Percentiles rank a stretch among this genome's conserved stretches.
Evolutionary conservation across 1,140 invertebrate genomes (phyloP).

Genomic region (Xylocopa sonorina): DNA sequence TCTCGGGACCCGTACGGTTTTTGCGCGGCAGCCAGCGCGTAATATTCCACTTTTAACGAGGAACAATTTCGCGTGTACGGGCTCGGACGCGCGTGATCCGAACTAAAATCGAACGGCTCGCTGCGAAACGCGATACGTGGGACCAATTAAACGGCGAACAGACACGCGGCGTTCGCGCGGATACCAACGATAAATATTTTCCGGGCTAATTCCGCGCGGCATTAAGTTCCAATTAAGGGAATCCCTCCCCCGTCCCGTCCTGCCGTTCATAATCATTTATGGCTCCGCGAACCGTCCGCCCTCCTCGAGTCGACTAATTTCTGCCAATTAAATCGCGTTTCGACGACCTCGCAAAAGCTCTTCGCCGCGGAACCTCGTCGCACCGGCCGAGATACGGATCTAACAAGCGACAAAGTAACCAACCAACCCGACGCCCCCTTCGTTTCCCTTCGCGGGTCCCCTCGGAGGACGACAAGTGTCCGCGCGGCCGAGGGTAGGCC

Average conservation of each 20-base stretch:
- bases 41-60: not conserved
- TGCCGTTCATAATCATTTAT: slow-evolving; percentile 41
- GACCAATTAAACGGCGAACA: slow-evolving; percentile 20
- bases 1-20: not conserved
- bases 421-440: not conserved
- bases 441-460: not conserved
- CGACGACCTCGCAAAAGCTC: not conserved
- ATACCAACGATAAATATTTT: slow-evolving; percentile 29
- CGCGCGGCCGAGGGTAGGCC: not conserved
- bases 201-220: not conserved
- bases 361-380: not conserved
- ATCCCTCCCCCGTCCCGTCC: not conserved
- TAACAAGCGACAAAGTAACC: slow-evolving; percentile 25
- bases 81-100: not conserved
- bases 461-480: slow-evolving; percentile 30
- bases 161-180: not conserved
- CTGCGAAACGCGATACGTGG: not conserved
- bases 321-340: slow-evolving; percentile 27
- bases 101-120: slow-evolving; percentile 1
- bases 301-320: slow-evolving; percentile 9
- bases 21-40: not conserved
- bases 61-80: not conserved
- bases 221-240: slow-evolving; percentile 23
- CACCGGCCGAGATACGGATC: slow-evolving; percentile 18
- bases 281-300: not conserved